phyloP scores from a whole-genome alignment of 1,140 invertebrate genomes.

The Neuroterus valhalla region DNA sequence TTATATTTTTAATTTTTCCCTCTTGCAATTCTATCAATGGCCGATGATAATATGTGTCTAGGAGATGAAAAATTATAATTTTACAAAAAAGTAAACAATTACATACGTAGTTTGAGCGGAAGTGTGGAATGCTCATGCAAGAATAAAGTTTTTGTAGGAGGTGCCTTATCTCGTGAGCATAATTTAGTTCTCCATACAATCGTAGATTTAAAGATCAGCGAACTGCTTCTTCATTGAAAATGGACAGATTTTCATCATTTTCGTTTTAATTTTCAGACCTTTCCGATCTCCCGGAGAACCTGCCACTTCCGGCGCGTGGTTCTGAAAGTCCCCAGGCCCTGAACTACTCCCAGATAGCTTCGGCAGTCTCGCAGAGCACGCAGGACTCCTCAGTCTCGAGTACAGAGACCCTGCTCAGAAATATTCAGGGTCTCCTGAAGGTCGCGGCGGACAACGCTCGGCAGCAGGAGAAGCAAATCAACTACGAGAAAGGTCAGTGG shows the following conservation, averaged over 20 bases:
- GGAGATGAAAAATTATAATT: not conserved
- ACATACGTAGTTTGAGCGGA: too few relatives aligned
- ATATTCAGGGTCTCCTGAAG: constrained; percentile 95
- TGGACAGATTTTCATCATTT: too few relatives aligned
- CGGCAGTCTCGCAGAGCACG: constrained; percentile 68
- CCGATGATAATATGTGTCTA: not conserved
- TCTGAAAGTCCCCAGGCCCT: constrained; percentile 80
- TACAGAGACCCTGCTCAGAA: constrained; percentile 93
- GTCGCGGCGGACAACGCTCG: constrained; percentile 96
- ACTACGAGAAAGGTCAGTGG: constrained; percentile 94
- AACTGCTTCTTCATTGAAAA: too few relatives aligned
- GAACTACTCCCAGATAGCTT: constrained; percentile 82
- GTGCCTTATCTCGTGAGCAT: too few relatives aligned
- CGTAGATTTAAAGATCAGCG: too few relatives aligned
- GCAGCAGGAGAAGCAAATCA: constrained; percentile 95
- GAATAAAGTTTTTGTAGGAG: too few relatives aligned
- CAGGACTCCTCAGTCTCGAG: constrained; percentile 82
- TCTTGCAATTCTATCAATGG: not conserved
- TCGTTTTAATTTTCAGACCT: constrained; percentile 74
- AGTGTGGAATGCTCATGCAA: too few relatives aligned
- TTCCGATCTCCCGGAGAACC: constrained; percentile 79
- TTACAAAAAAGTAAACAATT: not conserved
- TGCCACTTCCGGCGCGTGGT: constrained; percentile 77
- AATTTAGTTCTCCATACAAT: too few relatives aligned
- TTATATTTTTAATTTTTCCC: constrained; percentile 59